Conservation (phyloP, 2,797 vertebrate species). For the Cryptoprocta ferox region DNA sequence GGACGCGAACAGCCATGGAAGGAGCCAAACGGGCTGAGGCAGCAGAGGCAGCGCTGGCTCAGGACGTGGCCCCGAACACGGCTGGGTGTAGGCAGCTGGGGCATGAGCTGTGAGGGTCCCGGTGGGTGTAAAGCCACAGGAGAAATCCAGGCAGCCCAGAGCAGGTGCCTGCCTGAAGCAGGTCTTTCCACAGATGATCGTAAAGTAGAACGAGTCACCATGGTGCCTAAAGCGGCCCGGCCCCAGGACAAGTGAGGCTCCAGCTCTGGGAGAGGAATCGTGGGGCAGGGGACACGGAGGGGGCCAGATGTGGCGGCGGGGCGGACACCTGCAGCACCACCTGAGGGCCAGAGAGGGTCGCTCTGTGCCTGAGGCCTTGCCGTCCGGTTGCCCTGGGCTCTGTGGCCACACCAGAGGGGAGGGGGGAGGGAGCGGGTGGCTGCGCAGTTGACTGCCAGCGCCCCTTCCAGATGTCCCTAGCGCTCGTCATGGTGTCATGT, state of each 20-base stretch:
- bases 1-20: background rate
- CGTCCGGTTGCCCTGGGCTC: background rate
- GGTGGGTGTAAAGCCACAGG: background rate
- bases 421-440: background rate
- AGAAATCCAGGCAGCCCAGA: background rate
- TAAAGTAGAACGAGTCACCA: slow-evolving; percentile 21
- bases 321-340: background rate
- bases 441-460: background rate
- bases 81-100: background rate
- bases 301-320: background rate
- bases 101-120: background rate
- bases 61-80: background rate
- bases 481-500: background rate
- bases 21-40: accelerated
- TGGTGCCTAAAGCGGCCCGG: background rate
- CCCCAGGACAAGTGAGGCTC: background rate
- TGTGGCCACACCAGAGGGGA: background rate
- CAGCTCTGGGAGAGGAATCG: background rate
- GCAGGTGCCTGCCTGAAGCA: background rate
- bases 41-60: background rate
- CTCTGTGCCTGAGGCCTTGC: background rate
- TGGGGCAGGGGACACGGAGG: background rate
- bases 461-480: background rate
- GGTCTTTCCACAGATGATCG: background rate
- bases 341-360: background rate